Percentiles rank a stretch among this genome's conserved stretches.
phyloP scores from a whole-genome alignment of 2,113 vertebrate species.

The Rhinolophus ferrumequinum region DNA sequence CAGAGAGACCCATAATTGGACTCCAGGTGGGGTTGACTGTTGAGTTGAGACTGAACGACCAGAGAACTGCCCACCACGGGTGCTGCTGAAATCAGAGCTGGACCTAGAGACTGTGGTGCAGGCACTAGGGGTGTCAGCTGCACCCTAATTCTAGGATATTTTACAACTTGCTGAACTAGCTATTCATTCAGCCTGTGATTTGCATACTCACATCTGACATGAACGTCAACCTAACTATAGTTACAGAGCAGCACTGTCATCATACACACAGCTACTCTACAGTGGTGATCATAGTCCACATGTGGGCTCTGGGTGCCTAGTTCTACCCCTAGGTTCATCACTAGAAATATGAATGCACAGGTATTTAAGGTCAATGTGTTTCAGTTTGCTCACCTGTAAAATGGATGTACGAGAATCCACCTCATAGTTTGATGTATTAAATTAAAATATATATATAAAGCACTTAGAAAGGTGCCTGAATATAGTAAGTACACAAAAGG shows the following conservation, averaged over 20 bases:
- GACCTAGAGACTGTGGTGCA: too few relatives aligned
- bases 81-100: not conserved
- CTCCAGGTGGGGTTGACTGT: too few relatives aligned
- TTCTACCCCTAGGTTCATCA: not conserved
- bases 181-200: not conserved
- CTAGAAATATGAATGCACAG: not conserved
- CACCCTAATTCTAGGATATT: not conserved
- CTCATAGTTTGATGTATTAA: not conserved
- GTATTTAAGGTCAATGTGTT: not conserved
- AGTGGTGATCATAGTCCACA: not conserved
- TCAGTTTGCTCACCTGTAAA: not conserved
- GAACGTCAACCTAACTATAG: not conserved
- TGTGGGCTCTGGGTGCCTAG: not conserved
- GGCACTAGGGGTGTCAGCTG: not conserved
- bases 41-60: not conserved
- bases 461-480: not conserved
- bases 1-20: not conserved
- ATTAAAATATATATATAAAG: not conserved
- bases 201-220: not conserved
- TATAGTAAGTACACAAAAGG: not conserved
- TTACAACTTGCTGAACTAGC: not conserved
- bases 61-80: not conserved
- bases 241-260: not conserved
- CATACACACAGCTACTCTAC: not conserved
- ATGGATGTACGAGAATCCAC: not conserved